A percentile compares a stretch with the other conserved stretches of the same genome.
These are phyloP conservation scores for Sericinus montela DNA, from an alignment of 2,888 invertebrate genomes.

Conservation along the genomic window DNA sequence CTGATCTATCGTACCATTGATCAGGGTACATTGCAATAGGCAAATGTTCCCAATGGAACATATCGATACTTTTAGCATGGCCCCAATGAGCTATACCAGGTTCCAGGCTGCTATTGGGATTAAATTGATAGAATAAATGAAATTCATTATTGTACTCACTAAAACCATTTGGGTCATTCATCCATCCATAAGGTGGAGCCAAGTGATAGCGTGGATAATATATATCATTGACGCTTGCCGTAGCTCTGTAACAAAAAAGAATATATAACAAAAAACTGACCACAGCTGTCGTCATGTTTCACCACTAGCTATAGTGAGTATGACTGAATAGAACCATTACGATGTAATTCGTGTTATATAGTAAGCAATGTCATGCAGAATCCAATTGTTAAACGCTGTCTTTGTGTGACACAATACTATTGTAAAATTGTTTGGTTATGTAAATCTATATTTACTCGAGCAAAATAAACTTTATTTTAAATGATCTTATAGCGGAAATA, in stretches of 20 bases:
- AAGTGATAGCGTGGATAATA: constrained; percentile 56
- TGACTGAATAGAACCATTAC: constrained; percentile 11
- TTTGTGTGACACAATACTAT: neutral
- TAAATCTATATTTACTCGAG: neutral
- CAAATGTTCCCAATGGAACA: constrained; percentile 66
- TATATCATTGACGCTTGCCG: constrained; percentile 28
- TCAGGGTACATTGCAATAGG: constrained; percentile 70
- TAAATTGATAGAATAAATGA: constrained; percentile 73
- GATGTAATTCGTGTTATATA: constrained; percentile 32
- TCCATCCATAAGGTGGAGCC: constrained; percentile 63
- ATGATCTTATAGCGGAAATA: neutral
- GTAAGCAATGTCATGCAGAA: constrained; percentile 21
- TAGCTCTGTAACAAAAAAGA: constrained; percentile 29
- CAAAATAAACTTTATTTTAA: neutral
- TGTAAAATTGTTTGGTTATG: constrained; percentile 1
- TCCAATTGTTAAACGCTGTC: constrained; percentile 17
- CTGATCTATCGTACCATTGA: constrained; percentile 47
- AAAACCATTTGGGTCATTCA: constrained; percentile 79
- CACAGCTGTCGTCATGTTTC: neutral
- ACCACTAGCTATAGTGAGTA: neutral
- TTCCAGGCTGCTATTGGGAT: constrained; percentile 51
- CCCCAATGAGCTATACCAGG: constrained; percentile 71
- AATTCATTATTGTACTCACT: constrained; percentile 51
- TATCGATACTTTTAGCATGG: constrained; percentile 64
- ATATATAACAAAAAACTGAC: constrained; percentile 27